Evolutionary conservation across 2,113 vertebrate genomes (phyloP).

Genomic region (Tragelaphus buxtoni): DNA sequence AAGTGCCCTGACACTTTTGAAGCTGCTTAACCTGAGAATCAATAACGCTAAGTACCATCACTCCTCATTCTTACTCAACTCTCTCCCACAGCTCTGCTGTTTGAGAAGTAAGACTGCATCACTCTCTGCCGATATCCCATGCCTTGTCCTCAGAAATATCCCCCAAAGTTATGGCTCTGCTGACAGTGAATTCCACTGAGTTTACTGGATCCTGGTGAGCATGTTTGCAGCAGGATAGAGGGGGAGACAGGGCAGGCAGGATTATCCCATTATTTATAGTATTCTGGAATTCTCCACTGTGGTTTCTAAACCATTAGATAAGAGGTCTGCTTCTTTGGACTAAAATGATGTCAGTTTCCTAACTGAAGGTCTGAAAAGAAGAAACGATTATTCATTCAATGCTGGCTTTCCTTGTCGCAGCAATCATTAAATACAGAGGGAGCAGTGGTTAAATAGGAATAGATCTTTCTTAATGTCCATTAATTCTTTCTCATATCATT

Average conservation of each 20-base stretch:
- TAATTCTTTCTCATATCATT: neutral
- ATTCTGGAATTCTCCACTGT: constrained; percentile 2
- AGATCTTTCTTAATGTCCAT: neutral
- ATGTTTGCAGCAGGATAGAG: neutral
- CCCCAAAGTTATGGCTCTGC: neutral
- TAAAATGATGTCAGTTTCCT: constrained; percentile 27
- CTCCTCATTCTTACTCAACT: neutral
- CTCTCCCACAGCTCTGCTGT: neutral
- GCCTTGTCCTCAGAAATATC: neutral
- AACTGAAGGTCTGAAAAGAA: neutral
- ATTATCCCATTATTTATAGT: neutral
- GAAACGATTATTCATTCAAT: neutral
- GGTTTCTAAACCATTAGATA: constrained; percentile 16
- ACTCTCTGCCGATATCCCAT: neutral
- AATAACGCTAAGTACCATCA: neutral
- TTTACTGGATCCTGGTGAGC: neutral
- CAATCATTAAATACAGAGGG: neutral
- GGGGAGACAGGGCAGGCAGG: neutral
- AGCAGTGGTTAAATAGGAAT: neutral
- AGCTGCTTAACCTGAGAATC: neutral
- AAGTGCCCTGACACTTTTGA: neutral
- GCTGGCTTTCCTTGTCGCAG: neutral
- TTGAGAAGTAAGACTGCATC: neutral
- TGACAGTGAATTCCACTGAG: neutral
- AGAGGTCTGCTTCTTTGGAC: neutral